Conservation (phyloP, 2,888 invertebrate genomes). For the Syritta pipiens region DNA sequence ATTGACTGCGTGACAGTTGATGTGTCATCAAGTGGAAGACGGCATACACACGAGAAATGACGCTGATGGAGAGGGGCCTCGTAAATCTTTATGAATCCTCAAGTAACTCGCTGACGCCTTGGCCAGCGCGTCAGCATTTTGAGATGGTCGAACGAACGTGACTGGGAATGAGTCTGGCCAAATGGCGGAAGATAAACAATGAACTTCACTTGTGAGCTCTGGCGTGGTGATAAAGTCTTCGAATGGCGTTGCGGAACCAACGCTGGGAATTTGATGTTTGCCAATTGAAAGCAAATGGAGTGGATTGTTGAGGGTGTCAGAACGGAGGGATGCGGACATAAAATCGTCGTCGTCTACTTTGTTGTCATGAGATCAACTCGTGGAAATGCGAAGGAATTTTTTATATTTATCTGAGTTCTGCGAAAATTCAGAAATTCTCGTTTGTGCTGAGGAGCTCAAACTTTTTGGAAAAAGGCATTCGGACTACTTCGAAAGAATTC, state of each 20-base stretch:
- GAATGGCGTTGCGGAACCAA: background rate
- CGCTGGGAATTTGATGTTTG: constrained; percentile 8
- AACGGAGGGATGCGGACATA: background rate
- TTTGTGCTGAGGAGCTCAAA: too few species aligned
- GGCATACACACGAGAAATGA: too few species aligned
- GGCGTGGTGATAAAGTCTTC: background rate
- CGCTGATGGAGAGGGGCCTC: too few species aligned
- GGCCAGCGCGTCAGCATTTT: too few species aligned
- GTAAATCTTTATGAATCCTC: constrained; percentile 56
- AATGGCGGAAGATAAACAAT: constrained; percentile 50
- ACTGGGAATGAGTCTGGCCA: constrained; percentile 50
- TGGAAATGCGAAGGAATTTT: too few species aligned
- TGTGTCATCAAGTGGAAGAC: constrained; percentile 59
- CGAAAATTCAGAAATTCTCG: too few species aligned
- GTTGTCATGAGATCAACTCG: too few species aligned
- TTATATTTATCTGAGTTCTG: too few species aligned
- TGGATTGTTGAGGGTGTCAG: background rate
- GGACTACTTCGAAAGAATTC: too few species aligned
- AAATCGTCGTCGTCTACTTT: too few species aligned
- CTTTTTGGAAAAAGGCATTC: too few species aligned
- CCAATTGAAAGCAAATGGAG: constrained; percentile 12
- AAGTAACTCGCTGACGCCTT: constrained; percentile 50
- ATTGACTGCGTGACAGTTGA: constrained; percentile 66
- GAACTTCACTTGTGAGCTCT: constrained; percentile 1
- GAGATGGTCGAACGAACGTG: constrained; percentile 36